phyloP scores from a whole-genome alignment of 2,113 vertebrate species.

The Eolophus roseicapilla region DNA sequence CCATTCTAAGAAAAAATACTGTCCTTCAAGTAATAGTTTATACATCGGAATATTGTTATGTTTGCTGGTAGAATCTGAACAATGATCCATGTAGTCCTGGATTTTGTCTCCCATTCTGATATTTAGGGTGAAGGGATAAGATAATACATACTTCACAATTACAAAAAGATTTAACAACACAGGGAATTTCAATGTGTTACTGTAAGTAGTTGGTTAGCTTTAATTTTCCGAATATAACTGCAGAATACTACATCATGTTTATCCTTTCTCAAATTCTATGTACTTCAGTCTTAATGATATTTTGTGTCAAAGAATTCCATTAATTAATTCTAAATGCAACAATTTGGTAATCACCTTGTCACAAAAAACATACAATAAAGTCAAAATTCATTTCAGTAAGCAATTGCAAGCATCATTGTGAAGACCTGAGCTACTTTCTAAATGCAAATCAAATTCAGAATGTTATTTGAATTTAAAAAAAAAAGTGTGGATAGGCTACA shows the following conservation, averaged over 20 bases:
- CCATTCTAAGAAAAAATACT: neutral
- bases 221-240: neutral
- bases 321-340: neutral
- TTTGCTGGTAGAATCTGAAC: neutral
- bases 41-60: neutral
- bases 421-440: neutral
- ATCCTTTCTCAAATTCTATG: neutral
- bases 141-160: neutral
- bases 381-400: neutral
- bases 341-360: neutral
- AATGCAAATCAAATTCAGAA: slow-evolving; percentile 1
- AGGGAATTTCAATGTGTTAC: neutral
- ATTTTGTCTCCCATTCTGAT: neutral
- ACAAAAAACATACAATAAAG: neutral
- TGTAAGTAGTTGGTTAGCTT: neutral
- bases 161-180: neutral
- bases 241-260: neutral
- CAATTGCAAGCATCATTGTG: neutral
- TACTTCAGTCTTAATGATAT: neutral
- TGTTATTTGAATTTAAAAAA: neutral
- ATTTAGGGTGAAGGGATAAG: neutral
- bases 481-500: neutral
- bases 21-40: neutral
- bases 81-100: neutral
- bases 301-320: neutral